Evolutionary conservation across 2,113 vertebrate genomes (phyloP).

Genomic region (Pholis gunnellus): DNA sequence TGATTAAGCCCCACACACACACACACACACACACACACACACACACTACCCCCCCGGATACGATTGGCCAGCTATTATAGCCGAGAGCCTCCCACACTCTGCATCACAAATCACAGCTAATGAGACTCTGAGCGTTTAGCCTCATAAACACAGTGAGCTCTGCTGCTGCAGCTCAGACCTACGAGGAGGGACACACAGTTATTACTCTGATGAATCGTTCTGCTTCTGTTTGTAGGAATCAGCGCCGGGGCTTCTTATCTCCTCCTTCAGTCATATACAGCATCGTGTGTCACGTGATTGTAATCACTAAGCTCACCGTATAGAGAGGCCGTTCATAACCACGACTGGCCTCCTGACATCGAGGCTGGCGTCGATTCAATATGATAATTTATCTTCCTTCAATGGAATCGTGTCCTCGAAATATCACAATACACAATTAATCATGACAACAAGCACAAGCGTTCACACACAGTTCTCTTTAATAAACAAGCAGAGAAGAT

Average conservation of each 20-base stretch:
- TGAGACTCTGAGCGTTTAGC: slow-evolving; percentile 64
- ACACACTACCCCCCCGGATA: slow-evolving; percentile 22
- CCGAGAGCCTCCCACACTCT: slow-evolving; percentile 54
- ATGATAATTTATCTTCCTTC: too few relatives aligned
- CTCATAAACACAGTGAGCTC: slow-evolving; percentile 44
- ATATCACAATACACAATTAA: too few relatives aligned
- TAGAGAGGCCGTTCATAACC: slow-evolving; percentile 17
- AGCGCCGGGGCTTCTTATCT: too few relatives aligned
- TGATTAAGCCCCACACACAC: slow-evolving; percentile 27
- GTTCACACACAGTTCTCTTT: neutral
- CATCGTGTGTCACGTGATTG: neutral
- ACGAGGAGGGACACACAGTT: neutral
- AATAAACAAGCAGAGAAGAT: slow-evolving; percentile 28
- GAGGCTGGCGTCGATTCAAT: too few relatives aligned
- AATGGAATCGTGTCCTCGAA: too few relatives aligned
- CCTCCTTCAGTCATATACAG: neutral
- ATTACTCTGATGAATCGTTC: neutral
- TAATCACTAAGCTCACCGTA: slow-evolving; percentile 18
- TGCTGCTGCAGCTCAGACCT: slow-evolving; percentile 17
- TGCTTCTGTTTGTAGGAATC: neutral
- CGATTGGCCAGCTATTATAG: slow-evolving; percentile 58
- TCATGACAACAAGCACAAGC: too few relatives aligned
- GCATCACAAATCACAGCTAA: slow-evolving; percentile 74
- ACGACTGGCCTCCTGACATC: neutral
- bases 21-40: too few relatives aligned